Conservation (phyloP, 1,140 invertebrate species). For the Pseudomyrmex sp. region DNA sequence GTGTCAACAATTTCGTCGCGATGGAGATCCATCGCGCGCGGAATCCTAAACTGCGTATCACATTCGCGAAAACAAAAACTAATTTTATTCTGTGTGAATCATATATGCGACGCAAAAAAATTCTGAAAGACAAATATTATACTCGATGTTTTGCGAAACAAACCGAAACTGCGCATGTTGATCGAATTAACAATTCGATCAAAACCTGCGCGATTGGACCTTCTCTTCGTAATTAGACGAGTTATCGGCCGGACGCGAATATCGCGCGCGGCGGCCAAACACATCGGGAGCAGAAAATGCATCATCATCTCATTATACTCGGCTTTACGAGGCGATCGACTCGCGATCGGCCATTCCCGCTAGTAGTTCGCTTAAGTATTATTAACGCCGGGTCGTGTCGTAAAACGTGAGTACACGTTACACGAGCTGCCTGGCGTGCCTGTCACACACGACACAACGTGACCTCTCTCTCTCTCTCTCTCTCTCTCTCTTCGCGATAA, state of each 20-base stretch:
- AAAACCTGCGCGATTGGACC: too few relatives aligned
- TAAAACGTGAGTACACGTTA: slow-evolving; percentile 45
- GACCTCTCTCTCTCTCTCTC: background rate
- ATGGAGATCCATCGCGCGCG: too few relatives aligned
- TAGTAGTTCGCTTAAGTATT: slow-evolving; percentile 51
- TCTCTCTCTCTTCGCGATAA: slow-evolving; percentile 15
- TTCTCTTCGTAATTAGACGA: background rate
- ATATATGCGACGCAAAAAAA: too few relatives aligned
- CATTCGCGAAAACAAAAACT: too few relatives aligned
- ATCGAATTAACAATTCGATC: too few relatives aligned
- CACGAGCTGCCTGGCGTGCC: slow-evolving; percentile 41
- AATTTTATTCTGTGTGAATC: too few relatives aligned
- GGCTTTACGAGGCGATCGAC: slow-evolving; percentile 37
- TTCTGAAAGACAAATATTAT: too few relatives aligned
- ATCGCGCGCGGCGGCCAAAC: background rate
- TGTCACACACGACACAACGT: slow-evolving; percentile 47
- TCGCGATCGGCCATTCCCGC: slow-evolving; percentile 37
- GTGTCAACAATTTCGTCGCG: background rate
- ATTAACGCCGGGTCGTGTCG: slow-evolving; percentile 42
- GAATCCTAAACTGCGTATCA: too few relatives aligned
- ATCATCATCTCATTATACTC: slow-evolving; percentile 31
- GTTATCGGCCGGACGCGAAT: background rate
- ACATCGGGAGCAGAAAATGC: slow-evolving; percentile 1
- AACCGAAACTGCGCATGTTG: too few relatives aligned
- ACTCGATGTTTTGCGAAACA: background rate